Percentiles rank a stretch among this genome's conserved stretches.
These are phyloP conservation scores for Ectobius pallidus DNA, from an alignment of 2,888 invertebrate species.

Conservation along the genomic window DNA sequence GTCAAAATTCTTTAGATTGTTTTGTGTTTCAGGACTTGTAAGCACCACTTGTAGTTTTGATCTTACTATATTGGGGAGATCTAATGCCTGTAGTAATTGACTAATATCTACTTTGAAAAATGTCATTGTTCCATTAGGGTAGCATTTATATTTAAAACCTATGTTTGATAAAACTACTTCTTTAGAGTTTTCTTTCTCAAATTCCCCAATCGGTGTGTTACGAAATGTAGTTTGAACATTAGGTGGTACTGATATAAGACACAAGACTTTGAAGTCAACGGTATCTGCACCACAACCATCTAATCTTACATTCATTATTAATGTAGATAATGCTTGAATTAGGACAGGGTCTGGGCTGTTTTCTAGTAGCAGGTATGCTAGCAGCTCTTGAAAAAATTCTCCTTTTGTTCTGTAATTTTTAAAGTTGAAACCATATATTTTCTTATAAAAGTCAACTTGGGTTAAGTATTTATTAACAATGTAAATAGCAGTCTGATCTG, in stretches of 20 bases:
- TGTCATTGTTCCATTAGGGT: constrained; percentile 8
- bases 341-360: background rate
- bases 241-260: background rate
- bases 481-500: background rate
- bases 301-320: background rate
- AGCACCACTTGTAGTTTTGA: background rate
- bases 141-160: too few relatives aligned
- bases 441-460: background rate
- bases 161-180: too few relatives aligned
- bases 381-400: constrained; percentile 1
- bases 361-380: background rate
- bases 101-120: background rate
- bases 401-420: background rate
- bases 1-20: background rate
- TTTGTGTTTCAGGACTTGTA: background rate
- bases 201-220: too few relatives aligned
- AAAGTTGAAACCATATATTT: background rate
- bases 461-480: background rate
- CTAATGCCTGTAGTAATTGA: background rate
- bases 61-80: background rate
- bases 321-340: background rate
- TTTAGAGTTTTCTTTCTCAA: too few relatives aligned
- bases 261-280: background rate
- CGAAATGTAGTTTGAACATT: background rate
- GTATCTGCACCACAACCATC: background rate